A percentile compares a stretch with the other conserved stretches of the same genome.
phyloP scores from a whole-genome alignment of 2,797 vertebrate genomes.

The Silurus lanzhouensis region DNA sequence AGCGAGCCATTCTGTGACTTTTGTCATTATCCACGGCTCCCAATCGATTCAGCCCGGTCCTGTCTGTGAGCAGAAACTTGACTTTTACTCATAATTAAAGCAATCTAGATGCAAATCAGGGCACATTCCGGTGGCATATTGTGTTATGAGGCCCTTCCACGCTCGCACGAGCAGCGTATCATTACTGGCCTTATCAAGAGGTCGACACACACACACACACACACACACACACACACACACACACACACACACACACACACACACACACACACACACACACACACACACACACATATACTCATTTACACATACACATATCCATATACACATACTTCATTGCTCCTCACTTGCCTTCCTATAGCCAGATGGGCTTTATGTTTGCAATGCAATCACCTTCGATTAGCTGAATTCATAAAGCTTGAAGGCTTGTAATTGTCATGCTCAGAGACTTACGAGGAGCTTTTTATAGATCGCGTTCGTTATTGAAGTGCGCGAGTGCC shows the following conservation, averaged over 20 bases:
- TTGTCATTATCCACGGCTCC: conserved; percentile 76
- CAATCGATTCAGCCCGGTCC: conserved; percentile 77
- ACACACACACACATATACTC: conserved; percentile 22
- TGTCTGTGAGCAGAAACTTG: conserved; percentile 74
- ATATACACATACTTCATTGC: background rate
- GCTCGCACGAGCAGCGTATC: conserved; percentile 47
- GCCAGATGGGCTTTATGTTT: conserved; percentile 21
- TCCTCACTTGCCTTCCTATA: conserved; percentile 10
- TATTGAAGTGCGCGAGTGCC: conserved; percentile 44
- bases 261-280: conserved; percentile 35
- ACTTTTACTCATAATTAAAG: conserved; percentile 83
- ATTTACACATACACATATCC: too few species aligned
- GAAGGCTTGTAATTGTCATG: conserved; percentile 45
- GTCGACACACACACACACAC: conserved; percentile 26
- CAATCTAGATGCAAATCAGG: conserved; percentile 83
- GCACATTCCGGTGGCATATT: conserved; percentile 68
- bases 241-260: conserved; percentile 33
- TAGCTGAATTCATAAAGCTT: conserved; percentile 48
- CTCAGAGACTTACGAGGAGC: conserved; percentile 19
- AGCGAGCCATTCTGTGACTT: conserved; percentile 69
- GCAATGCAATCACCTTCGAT: conserved; percentile 37
- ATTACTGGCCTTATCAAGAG: conserved; percentile 55
- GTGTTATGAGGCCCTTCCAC: conserved; percentile 62
- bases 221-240: conserved; percentile 28
- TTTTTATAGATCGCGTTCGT: conserved; percentile 49